These are phyloP conservation scores for Sisor rabdophorus DNA, from an alignment of 2,113 vertebrate genomes.

Conservation along the genomic window DNA sequence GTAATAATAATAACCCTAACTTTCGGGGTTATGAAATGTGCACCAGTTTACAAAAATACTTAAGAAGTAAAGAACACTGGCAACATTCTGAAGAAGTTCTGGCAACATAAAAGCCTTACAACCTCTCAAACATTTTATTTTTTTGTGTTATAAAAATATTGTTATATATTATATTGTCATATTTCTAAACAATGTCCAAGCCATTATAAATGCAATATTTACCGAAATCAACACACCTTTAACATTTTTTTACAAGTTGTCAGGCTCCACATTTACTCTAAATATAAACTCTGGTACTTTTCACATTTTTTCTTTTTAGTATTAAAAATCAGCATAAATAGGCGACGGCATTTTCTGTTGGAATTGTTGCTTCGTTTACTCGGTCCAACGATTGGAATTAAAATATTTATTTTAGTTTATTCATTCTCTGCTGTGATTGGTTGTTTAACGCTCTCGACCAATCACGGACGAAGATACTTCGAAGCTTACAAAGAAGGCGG, in stretches of 20 bases:
- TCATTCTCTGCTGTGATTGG: not conserved
- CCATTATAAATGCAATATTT: not conserved
- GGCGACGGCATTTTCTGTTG: not conserved
- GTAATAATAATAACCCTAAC: too few species aligned
- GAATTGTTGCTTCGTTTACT: not conserved
- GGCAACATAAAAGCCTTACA: not conserved
- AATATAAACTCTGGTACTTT: not conserved
- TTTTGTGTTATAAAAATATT: not conserved
- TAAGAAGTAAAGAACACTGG: too few species aligned
- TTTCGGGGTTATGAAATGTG: not conserved
- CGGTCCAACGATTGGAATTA: not conserved
- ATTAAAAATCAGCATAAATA: not conserved
- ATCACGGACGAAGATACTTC: conserved; percentile 5
- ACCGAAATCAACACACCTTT: not conserved
- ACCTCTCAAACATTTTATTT: not conserved
- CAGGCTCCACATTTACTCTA: not conserved
- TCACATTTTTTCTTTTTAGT: not conserved
- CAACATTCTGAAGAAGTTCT: not conserved
- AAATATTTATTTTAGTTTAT: not conserved
- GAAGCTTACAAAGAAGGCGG: not conserved
- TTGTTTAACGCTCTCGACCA: not conserved
- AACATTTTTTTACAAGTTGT: not conserved
- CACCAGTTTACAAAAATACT: not conserved
- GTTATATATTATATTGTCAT: too few species aligned
- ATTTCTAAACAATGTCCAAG: too few species aligned